Conservation (phyloP, 2,888 invertebrate genomes). For the Melanchra persicariae region DNA sequence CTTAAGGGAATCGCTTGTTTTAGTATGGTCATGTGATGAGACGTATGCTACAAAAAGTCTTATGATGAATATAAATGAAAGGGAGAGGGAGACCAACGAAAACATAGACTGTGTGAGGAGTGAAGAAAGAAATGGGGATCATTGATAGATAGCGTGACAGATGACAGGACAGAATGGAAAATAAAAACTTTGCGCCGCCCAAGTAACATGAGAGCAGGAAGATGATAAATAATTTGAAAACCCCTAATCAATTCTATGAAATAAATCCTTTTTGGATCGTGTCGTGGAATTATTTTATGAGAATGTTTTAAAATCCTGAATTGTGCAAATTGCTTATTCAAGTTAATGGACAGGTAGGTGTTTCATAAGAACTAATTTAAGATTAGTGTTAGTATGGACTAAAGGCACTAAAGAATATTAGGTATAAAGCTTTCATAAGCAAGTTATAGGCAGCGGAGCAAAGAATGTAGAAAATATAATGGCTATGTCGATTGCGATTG, state of each 20-base stretch:
- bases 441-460: not conserved
- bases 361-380: not conserved
- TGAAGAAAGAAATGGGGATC: not conserved
- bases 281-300: not conserved
- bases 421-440: slow-evolving; percentile 12
- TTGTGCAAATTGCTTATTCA: not conserved
- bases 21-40: not conserved
- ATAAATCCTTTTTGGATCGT: not conserved
- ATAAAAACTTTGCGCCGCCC: not conserved
- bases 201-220: too few species aligned
- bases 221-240: not conserved
- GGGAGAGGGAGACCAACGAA: not conserved
- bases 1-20: not conserved
- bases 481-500: not conserved
- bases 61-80: not conserved
- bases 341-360: not conserved
- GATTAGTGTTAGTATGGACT: slow-evolving; percentile 1
- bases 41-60: not conserved
- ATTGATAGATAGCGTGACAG: not conserved
- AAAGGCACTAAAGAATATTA: not conserved
- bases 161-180: not conserved
- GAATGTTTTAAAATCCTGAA: not conserved
- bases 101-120: too few species aligned
- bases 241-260: not conserved
- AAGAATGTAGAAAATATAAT: not conserved